Evolutionary conservation across 2,113 vertebrate genomes (phyloP).

Genomic region (Notarius lentiginosus): DNA sequence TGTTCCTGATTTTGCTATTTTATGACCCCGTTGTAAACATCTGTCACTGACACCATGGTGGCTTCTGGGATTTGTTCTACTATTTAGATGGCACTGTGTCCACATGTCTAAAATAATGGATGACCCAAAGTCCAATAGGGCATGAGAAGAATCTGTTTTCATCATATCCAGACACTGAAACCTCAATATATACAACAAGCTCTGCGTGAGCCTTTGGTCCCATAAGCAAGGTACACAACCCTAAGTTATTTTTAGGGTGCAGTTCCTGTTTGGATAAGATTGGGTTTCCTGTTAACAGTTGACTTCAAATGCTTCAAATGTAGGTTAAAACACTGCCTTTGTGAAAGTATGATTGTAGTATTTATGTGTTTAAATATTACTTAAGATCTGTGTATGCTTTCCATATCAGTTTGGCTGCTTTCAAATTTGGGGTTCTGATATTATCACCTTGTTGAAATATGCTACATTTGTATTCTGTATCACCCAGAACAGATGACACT

Average conservation of each 20-base stretch:
- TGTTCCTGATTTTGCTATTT: constrained; percentile 49
- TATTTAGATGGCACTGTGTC: constrained; percentile 20
- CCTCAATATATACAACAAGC: constrained; percentile 13
- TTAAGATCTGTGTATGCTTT: neutral
- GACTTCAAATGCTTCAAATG: neutral
- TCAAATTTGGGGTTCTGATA: neutral
- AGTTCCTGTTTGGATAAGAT: constrained; percentile 19
- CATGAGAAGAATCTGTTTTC: constrained; percentile 32
- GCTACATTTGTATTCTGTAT: neutral
- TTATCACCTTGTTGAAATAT: neutral
- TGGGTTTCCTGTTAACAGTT: constrained; percentile 20
- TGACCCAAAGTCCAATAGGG: constrained; percentile 18
- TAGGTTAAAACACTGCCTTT: neutral
- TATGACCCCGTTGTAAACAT: constrained; percentile 48
- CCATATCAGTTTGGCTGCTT: neutral
- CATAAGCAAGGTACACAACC: constrained; percentile 31
- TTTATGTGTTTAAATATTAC: neutral
- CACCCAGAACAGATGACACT: neutral
- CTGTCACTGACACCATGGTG: constrained; percentile 42
- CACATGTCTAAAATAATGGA: constrained; percentile 30
- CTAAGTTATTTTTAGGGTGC: neutral
- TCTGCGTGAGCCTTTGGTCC: constrained; percentile 17
- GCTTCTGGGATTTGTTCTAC: constrained; percentile 35
- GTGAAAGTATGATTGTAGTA: neutral
- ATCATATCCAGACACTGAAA: constrained; percentile 22